phyloP scores from a whole-genome alignment of 2,113 vertebrate genomes.

The Chaetorhynchus papuensis region DNA sequence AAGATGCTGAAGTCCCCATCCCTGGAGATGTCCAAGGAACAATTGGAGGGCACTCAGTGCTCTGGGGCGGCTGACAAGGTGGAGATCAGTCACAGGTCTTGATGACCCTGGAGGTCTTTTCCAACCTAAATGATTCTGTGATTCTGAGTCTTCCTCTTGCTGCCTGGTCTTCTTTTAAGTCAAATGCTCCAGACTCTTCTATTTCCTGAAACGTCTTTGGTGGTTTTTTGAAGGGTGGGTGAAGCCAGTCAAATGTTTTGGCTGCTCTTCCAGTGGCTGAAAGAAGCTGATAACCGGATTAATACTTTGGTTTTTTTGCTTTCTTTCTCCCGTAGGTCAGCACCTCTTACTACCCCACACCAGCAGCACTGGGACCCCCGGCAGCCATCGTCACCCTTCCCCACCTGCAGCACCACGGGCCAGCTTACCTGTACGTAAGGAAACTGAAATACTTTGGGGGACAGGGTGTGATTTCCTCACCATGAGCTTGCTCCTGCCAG shows the following conservation, averaged over 20 bases:
- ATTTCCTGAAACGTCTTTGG: neutral
- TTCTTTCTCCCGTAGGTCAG: constrained; percentile 54
- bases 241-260: neutral
- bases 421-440: constrained; percentile 73
- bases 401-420: constrained; percentile 68
- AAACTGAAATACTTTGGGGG: fast-evolving
- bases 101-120: neutral
- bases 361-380: constrained; percentile 53
- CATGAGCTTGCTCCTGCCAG: fast-evolving
- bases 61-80: neutral
- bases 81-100: fast-evolving
- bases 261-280: neutral
- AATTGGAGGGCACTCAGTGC: neutral
- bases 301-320: neutral
- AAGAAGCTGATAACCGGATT: neutral
- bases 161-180: neutral
- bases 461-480: fast-evolving
- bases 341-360: constrained; percentile 9
- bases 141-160: neutral
- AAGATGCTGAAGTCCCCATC: neutral
- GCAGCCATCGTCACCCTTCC: constrained; percentile 67
- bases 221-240: neutral
- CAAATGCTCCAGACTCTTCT: neutral
- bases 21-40: neutral
- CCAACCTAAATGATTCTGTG: neutral